Evolutionary conservation across 2,888 invertebrate species (phyloP), one percentile per base, ranked within the genome.

Genomic region (Harpalus rubripes): DNA sequence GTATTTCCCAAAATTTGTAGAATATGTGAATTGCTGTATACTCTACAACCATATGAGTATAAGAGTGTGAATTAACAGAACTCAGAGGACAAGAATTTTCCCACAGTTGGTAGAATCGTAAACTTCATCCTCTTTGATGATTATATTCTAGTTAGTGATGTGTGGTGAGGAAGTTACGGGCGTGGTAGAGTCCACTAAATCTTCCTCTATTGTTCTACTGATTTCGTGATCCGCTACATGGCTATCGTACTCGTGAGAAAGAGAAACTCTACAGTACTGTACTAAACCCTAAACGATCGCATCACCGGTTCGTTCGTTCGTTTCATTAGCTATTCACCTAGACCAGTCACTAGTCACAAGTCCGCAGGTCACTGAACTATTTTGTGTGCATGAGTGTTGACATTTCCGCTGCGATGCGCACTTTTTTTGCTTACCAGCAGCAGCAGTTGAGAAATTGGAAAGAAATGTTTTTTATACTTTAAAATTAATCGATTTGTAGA

Each of bases 381-480:
- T 74, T 74, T 74, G 72, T 74, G 39, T 68, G 68, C 68, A 68
- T 18, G 72, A 10, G 16, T 74, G 72, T 22, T 74, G 72, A 74
- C 72, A 74, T 44, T 74, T 74, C 72, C 72, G 41, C 32, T 39
- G 41, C 68, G 65, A 68, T 74, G 72, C 16, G 72, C 72, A 74
- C 16, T 44, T 74, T 74, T 74, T 52, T 52, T 10, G 44, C 44
- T 32, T 32, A 32, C 3, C 32, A 32, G 32, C 32, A 32, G 32
- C 32, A 8, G 44, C 44, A 12, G 12, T 52, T 52, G 44, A 10
- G 44, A 52, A 52, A 52, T 52, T 52, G 4, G 44, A 52, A 10
- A 52, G 44, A 52, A 52, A 52, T 52, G 6, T 52, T 52, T 52
- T 52, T 52, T 52, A 52, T 52, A 52, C 44, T 52, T 52, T 52